These are phyloP conservation scores for Heliconius congener DNA, from an alignment of 1,140 invertebrate genomes.

Conservation along the genomic window DNA sequence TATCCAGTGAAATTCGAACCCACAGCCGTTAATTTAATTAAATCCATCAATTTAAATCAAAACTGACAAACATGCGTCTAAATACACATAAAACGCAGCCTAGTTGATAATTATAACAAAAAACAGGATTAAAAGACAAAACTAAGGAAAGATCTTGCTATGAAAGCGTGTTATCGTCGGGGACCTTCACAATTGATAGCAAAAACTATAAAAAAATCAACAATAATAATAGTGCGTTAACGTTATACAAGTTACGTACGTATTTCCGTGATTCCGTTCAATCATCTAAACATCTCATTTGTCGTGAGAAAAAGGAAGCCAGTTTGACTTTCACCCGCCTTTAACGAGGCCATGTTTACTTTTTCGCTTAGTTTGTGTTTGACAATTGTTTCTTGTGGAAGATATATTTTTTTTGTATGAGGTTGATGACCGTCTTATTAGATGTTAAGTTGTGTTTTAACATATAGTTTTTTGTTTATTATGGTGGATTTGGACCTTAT, in stretches of 20 bases:
- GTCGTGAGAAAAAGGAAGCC: slow-evolving; percentile 69
- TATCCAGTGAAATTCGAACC: no score
- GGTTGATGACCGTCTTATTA: background rate
- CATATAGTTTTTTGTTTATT: background rate
- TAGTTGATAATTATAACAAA: background rate
- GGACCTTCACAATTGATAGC: slow-evolving; percentile 34
- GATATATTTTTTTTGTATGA: slow-evolving; percentile 15
- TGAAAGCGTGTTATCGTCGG: slow-evolving; percentile 21
- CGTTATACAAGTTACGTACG: slow-evolving; percentile 29
- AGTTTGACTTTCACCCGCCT: slow-evolving; percentile 58
- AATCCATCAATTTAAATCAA: background rate
- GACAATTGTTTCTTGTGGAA: slow-evolving; percentile 54
- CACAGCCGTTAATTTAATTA: no score
- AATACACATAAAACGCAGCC: background rate
- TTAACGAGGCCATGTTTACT: slow-evolving; percentile 56
- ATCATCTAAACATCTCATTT: slow-evolving; percentile 57
- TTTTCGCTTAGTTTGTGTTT: slow-evolving; percentile 49
- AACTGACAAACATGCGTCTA: background rate
- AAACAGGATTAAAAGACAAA: slow-evolving; percentile 1
- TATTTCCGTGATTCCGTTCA: slow-evolving; percentile 52
- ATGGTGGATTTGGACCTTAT: background rate
- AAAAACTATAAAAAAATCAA: slow-evolving; percentile 13
- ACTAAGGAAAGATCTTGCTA: slow-evolving; percentile 20
- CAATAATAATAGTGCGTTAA: slow-evolving; percentile 31
- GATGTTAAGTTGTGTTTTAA: background rate